Base-by-base conservation (phyloP, 2,113 vertebrate genomes). In the Alligator sinensis region DNA sequence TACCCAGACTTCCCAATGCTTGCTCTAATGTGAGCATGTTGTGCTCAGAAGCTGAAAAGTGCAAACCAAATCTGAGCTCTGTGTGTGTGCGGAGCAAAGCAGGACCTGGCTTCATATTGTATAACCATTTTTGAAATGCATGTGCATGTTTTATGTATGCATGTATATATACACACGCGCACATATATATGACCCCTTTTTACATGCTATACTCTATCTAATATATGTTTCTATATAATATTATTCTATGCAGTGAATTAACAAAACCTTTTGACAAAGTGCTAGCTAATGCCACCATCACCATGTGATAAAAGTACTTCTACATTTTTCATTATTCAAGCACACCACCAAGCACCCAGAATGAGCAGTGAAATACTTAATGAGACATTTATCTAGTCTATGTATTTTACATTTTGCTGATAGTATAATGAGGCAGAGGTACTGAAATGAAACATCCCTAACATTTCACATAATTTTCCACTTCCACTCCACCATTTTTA, bases 341-440 rank as follows among this genome's bases (percentile, higher is more conserved):
- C 94, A 92, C 92, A 96, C 96, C 95, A 96, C 96, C 91, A 96
- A 96, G 84, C 91, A 95, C 87, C 91, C 62, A 91, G 96, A 94
- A 97, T 47, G 94, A 97, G 96, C 92, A 84, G 87, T 96, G 96
- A 97, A 97, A 95, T 72, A 95, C 96, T 98, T 98, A 98, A 98
- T 97, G 97, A 98, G 98, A 97, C 98, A 98, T 97, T 98, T 98
- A 97, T 92, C 97, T 96, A 96, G 93, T 91, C 97, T 97, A 96
- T 96, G 97, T 93, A 94, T 97, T 97, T 97, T 96, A 97, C 97
- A 97, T 97, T 97, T 96, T 97, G 90, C 96, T 96, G 90, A 38
- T 94, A 94, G 92, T 58, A 94, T 98, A 98, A 98, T 97, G 97
- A 98, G 98, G 95, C 96, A 89, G 97, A 96, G 93, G 96, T 94